Percentiles rank a stretch among this genome's conserved stretches.
phyloP scores from a whole-genome alignment of 2,888 invertebrate species.

The Morinoia aosen region DNA sequence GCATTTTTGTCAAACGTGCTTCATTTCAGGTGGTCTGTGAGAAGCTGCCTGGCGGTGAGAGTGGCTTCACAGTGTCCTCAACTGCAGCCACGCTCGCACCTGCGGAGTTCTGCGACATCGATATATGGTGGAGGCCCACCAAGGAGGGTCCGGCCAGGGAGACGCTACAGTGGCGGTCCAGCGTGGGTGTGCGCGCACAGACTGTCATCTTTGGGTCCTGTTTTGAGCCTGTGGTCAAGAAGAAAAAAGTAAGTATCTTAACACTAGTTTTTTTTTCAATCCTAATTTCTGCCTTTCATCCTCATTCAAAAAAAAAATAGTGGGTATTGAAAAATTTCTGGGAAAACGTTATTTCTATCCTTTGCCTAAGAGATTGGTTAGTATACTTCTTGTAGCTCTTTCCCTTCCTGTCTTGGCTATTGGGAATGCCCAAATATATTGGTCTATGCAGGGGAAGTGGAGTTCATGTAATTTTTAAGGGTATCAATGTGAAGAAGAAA shows the following conservation, averaged over 20 bases:
- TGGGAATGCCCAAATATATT: too few relatives aligned
- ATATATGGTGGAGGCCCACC: slow-evolving; percentile 71
- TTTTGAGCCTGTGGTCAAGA: slow-evolving; percentile 62
- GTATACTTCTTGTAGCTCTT: too few relatives aligned
- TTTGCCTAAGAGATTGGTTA: too few relatives aligned
- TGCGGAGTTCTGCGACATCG: slow-evolving; percentile 68
- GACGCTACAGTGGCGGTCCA: slow-evolving; percentile 71
- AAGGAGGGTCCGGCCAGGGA: slow-evolving; percentile 71
- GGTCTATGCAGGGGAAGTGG: too few relatives aligned
- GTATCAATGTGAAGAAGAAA: too few relatives aligned
- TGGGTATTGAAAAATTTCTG: too few relatives aligned
- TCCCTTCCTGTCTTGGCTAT: too few relatives aligned
- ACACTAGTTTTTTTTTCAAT: too few relatives aligned
- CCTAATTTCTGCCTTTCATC: too few relatives aligned
- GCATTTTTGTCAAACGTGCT: not conserved
- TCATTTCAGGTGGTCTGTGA: slow-evolving; percentile 60
- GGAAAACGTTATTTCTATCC: too few relatives aligned
- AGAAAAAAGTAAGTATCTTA: slow-evolving; percentile 57
- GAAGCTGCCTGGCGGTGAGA: slow-evolving; percentile 59
- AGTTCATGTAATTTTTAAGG: too few relatives aligned
- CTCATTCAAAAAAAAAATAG: too few relatives aligned
- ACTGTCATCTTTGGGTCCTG: slow-evolving; percentile 71
- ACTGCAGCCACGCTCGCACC: slow-evolving; percentile 49
- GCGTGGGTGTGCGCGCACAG: slow-evolving; percentile 70
- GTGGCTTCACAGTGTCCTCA: slow-evolving; percentile 56